Base-by-base conservation (phyloP, 2,888 invertebrate species). In the Copidosoma aretas region DNA sequence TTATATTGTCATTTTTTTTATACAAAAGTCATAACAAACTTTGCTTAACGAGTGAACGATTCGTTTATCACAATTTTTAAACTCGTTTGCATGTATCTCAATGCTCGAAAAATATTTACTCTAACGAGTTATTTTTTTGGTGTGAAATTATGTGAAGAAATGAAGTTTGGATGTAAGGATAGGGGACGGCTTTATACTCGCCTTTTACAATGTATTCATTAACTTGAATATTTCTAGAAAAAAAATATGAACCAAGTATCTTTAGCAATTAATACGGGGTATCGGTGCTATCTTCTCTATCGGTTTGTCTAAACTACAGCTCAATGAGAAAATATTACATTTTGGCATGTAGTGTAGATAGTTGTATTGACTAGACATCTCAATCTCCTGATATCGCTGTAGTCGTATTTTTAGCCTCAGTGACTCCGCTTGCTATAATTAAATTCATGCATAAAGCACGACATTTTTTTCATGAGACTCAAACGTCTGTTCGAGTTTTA, bases 311-410 rank as follows among this genome's bases (percentile, higher is more conserved):
- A 14, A 41, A 14, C 14, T 41, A 14, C 41, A 41, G 10, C 41
- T 14, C 10, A 41, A 14, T 14, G 41, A 8, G 41, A 14, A n/a
- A n/a, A n/a, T n/a, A n/a, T n/a, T n/a, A n/a, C n/a, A n/a, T n/a
- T n/a, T n/a, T n/a, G n/a, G n/a, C n/a, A n/a, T n/a, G n/a, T 14
- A 41, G 14, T 41, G 41, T 24, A 54, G 66, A n/a, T n/a, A n/a
- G n/a, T n/a, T n/a, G n/a, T n/a, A 64, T 61, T 79, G 80, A 80
- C 77, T 79, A 80, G 78, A 79, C 76, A 76, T 72, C 73, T 77
- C 77, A 80, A 76, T 77, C 75, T 72, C 76, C 74, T 25, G 74
- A 72, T 71, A 75, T 63, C 73, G 65, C 56, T 62, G 71, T 63
- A 32, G 56, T 51, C 39, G 21, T n/a, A n/a, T 25, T 24, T 19